These are phyloP conservation scores for Zygogramma bicolorata DNA, from an alignment of 2,888 invertebrate genomes.

Conservation along the genomic window DNA sequence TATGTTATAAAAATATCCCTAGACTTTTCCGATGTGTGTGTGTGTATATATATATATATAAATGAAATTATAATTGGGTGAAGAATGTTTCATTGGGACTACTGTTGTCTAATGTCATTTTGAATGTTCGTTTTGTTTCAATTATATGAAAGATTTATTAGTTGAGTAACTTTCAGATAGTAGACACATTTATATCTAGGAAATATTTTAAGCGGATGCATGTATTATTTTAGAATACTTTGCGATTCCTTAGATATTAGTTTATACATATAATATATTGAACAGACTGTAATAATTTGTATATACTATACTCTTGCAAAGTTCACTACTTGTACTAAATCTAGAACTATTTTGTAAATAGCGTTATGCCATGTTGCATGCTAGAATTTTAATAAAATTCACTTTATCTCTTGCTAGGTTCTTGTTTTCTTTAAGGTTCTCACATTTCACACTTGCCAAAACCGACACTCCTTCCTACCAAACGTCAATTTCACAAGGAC, in stretches of 20 bases:
- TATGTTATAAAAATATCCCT: too few relatives aligned
- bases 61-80: constrained; percentile 38
- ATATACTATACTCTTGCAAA: constrained; percentile 57
- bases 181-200: constrained; percentile 45
- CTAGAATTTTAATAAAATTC: constrained; percentile 64
- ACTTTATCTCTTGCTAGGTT: constrained; percentile 59
- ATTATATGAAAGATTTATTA: constrained; percentile 35
- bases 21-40: too few relatives aligned
- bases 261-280: constrained; percentile 48
- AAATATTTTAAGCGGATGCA: constrained; percentile 46
- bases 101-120: constrained; percentile 42
- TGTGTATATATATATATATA: neutral
- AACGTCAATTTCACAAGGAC: too few relatives aligned
- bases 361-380: constrained; percentile 62
- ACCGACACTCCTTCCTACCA: too few relatives aligned
- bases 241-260: constrained; percentile 44
- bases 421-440: too few relatives aligned
- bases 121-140: constrained; percentile 42
- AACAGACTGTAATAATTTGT: constrained; percentile 60
- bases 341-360: constrained; percentile 62
- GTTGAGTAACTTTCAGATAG: constrained; percentile 26
- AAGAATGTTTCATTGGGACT: constrained; percentile 39
- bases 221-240: constrained; percentile 52
- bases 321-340: constrained; percentile 59
- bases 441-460: too few relatives aligned